Evolutionary conservation across 1,140 invertebrate genomes (phyloP).

Genomic region (Pseudachorutes palmiensis): DNA sequence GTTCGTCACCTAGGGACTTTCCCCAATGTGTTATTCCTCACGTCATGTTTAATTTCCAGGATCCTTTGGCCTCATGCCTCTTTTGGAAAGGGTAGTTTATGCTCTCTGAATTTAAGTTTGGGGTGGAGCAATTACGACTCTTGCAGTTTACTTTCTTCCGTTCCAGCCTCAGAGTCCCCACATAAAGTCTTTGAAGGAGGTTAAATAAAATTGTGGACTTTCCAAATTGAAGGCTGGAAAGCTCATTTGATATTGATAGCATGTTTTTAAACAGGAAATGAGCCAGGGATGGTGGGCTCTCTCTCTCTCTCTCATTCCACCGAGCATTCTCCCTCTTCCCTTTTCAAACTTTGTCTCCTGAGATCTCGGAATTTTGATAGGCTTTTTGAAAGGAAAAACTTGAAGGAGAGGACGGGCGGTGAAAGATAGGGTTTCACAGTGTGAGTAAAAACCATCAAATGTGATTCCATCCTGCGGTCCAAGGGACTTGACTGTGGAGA

Average conservation of each 20-base stretch:
- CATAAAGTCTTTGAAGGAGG: not conserved
- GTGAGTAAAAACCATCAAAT: not conserved
- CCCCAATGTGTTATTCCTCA: not conserved
- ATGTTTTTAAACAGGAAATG: slow-evolving; percentile 35
- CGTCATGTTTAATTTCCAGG: not conserved
- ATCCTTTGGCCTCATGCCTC: not conserved
- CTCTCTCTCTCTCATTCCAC: not conserved
- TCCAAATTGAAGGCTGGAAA: slow-evolving; percentile 12
- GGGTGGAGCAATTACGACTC: not conserved
- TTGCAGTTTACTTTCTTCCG: slow-evolving; percentile 2
- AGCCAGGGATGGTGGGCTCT: slow-evolving; percentile 28
- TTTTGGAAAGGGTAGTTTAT: not conserved
- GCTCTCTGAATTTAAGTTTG: slow-evolving; percentile 2
- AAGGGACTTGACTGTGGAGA: not conserved
- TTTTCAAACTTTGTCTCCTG: slow-evolving; percentile 32
- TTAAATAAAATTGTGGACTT: slow-evolving; percentile 8
- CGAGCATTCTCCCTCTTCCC: slow-evolving; percentile 20
- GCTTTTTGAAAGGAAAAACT: not conserved
- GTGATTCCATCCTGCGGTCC: slow-evolving; percentile 6
- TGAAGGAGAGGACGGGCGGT: not conserved
- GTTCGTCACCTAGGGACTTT: not conserved
- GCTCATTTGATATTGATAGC: slow-evolving; percentile 38
- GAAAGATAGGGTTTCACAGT: not conserved
- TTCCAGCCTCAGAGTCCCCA: not conserved
- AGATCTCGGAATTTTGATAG: slow-evolving; percentile 36